Conservation (phyloP, 2,888 invertebrate genomes). For the Tachystola acroxantha region DNA sequence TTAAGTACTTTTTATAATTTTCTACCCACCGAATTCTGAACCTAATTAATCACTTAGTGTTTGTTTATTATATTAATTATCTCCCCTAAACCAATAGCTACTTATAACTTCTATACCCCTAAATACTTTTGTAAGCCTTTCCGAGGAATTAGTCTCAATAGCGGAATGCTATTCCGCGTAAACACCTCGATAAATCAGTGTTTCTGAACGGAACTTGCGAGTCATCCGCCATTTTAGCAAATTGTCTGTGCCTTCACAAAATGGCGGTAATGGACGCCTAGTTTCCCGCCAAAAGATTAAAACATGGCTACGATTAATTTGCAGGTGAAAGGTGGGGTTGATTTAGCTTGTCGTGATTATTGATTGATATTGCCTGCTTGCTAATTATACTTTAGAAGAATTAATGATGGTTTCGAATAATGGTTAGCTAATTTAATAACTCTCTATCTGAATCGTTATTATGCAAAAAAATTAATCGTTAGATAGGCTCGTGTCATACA, state of each 20-base stretch:
- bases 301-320: slow-evolving; percentile 31
- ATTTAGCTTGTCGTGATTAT: neutral
- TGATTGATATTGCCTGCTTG: slow-evolving; percentile 1
- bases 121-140: neutral
- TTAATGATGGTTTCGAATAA: no score
- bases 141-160: slow-evolving; percentile 7
- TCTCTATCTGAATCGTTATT: no score
- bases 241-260: slow-evolving; percentile 24
- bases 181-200: slow-evolving; percentile 32
- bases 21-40: no score
- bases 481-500: no score
- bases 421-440: no score
- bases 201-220: slow-evolving; percentile 24
- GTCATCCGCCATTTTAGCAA: slow-evolving; percentile 43
- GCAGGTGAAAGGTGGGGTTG: slow-evolving; percentile 17
- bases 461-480: no score
- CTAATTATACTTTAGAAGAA: neutral
- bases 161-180: slow-evolving; percentile 6
- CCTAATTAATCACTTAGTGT: no score
- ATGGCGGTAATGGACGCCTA: slow-evolving; percentile 22
- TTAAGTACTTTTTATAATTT: no score
- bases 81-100: no score
- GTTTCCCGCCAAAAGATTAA: slow-evolving; percentile 32
- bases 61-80: no score
- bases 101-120: no score